Evolutionary conservation across 2,797 vertebrate species (phyloP).

Genomic region (Pseudocheirus occidentalis): DNA sequence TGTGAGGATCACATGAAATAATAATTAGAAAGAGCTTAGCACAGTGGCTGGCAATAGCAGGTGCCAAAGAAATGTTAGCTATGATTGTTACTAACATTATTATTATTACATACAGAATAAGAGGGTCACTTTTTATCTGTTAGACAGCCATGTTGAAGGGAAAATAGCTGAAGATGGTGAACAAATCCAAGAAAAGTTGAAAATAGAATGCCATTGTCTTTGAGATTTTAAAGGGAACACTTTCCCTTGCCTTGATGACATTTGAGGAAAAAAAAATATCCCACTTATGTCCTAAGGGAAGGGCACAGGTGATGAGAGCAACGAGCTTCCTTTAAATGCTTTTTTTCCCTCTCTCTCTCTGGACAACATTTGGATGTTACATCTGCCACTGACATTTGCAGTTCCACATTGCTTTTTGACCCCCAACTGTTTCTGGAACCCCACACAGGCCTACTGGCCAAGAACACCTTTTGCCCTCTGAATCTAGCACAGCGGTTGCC

Average conservation of each 20-base stretch:
- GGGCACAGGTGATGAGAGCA: not conserved
- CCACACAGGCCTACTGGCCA: conserved; percentile 56
- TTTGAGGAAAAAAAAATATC: not conserved
- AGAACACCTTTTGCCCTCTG: conserved; percentile 74
- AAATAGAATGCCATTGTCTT: not conserved
- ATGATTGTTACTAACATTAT: not conserved
- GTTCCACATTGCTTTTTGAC: conserved; percentile 39
- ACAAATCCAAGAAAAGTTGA: not conserved
- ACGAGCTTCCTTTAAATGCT: not conserved
- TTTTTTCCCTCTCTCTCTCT: conserved; percentile 4
- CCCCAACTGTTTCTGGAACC: conserved; percentile 65
- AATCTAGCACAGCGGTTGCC: conserved; percentile 65
- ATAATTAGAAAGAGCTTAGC: not conserved
- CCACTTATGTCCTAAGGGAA: not conserved
- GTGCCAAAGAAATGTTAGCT: not conserved
- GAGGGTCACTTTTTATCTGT: not conserved
- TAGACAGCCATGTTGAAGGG: not conserved
- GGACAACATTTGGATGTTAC: conserved; percentile 1
- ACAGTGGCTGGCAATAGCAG: not conserved
- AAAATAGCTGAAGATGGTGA: not conserved
- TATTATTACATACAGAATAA: not conserved
- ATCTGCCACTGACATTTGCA: conserved; percentile 46
- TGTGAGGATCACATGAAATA: not conserved
- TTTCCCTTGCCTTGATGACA: not conserved
- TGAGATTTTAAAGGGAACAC: fast-evolving